Base-by-base conservation (phyloP, 2,797 vertebrate genomes). In the Micropoecilia bifurca region DNA sequence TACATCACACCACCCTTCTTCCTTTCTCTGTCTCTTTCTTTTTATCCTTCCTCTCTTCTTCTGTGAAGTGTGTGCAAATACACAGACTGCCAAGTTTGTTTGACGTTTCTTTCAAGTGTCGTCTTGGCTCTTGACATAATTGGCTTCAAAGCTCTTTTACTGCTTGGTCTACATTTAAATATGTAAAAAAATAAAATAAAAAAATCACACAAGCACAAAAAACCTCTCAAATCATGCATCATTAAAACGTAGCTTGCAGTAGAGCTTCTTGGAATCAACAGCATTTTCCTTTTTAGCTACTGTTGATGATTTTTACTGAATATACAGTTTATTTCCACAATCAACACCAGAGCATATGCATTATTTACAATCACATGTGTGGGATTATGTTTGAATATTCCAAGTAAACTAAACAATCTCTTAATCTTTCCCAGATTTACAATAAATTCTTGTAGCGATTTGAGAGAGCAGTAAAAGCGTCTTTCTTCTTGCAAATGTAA, bases 371-470 rank as follows among this genome's bases (percentile, higher is more conserved):
- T 80, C 73, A 78, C 75, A 88, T 50, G 39, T 36, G 28, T 46
- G 76, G 71, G 87, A 90, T 88, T 90, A 87, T 66, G 63, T 74
- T 4, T 33, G 68, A 80, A 84, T 82, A 86, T 87, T 86, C 48
- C 46, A 61, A 79, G 71, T 39, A 69, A 85, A 81, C 68, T 79
- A 87, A 90, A 79, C 63, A 55, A n/a, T 72, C 20, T 78, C 83
- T 90, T 89, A 91, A 87, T 91, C 85, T 88, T 83, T 5, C 63
- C 71, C 77, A 87, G 83, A 87, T 78, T 90, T 73, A 74, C 73
- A 80, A n/a, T 71, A 66, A 82, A 86, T 43, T 75, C 47, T 63
- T 45, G 63, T 28, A 28, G 57, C 80, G 84, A 85, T 80, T 55
- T 63, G 79, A 86, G 79, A 55, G 75, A 82, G 30, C 55, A 76